phyloP scores from a whole-genome alignment of 1,140 invertebrate species.

The Drosophila miranda region DNA sequence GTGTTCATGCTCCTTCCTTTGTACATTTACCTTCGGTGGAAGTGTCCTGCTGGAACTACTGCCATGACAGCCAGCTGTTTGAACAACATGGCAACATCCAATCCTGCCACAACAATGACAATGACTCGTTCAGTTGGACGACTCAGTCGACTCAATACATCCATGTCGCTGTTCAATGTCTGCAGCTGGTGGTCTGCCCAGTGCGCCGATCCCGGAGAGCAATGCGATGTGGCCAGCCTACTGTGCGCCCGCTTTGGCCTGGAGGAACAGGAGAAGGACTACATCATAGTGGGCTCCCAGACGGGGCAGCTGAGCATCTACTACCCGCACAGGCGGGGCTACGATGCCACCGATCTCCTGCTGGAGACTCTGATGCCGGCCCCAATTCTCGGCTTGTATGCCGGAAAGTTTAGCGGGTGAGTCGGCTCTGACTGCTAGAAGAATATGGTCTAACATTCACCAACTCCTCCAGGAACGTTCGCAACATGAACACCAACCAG shows the following conservation, averaged over 20 bases:
- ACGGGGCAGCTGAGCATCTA: conserved; percentile 88
- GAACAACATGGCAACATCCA: no score
- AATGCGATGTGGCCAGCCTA: conserved; percentile 78
- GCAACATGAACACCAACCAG: conserved; percentile 72
- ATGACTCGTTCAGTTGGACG: no score
- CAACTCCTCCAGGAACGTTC: conserved; percentile 50
- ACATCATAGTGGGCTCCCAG: conserved; percentile 88
- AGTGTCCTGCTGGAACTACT: no score
- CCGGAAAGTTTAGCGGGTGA: conserved; percentile 89
- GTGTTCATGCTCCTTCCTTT: no score
- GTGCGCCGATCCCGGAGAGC: conserved; percentile 85
- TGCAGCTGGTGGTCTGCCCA: conserved; percentile 89
- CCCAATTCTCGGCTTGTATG: conserved; percentile 88
- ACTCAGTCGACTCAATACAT: no score
- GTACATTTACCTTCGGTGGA: no score
- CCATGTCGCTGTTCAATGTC: conserved; percentile 90
- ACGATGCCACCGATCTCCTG: conserved; percentile 86
- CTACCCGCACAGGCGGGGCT: conserved; percentile 83
- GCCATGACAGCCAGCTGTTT: no score
- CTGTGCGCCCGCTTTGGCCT: conserved; percentile 83
- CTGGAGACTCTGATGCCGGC: conserved; percentile 87
- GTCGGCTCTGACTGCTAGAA: not conserved
- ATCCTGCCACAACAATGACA: no score
- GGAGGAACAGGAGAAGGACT: conserved; percentile 84
- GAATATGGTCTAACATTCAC: not conserved